Percentiles rank a stretch among this genome's conserved stretches.
Evolutionary conservation across 1,140 invertebrate genomes (phyloP).

Genomic region (Maconellicoccus hirsutus): DNA sequence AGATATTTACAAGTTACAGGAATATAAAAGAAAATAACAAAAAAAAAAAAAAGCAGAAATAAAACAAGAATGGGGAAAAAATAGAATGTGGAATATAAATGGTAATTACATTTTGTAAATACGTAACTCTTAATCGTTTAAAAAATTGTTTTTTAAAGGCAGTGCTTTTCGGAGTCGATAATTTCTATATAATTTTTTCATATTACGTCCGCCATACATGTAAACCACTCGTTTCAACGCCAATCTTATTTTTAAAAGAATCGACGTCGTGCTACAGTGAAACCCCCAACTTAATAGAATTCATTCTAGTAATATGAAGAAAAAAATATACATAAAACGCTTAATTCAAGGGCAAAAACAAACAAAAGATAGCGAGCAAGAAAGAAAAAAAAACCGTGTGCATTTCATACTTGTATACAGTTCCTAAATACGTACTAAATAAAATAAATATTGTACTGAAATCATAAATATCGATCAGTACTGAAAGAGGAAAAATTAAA

Average conservation of each 20-base stretch:
- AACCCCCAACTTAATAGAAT: neutral
- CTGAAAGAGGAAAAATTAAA: neutral
- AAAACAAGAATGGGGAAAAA: neutral
- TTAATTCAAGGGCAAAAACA: too few species aligned
- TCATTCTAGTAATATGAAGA: neutral
- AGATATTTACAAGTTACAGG: neutral
- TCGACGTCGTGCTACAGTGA: neutral
- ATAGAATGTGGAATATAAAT: neutral
- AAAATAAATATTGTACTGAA: neutral
- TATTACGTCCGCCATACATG: too few species aligned
- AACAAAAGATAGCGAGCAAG: neutral
- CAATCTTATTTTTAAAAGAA: too few species aligned
- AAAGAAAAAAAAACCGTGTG: neutral
- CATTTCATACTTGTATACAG: neutral
- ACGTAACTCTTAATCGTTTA: neutral
- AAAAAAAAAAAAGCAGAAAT: neutral
- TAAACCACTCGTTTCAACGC: too few species aligned
- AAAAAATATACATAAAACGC: neutral
- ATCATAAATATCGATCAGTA: neutral
- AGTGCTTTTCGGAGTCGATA: neutral
- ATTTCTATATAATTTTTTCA: too few species aligned
- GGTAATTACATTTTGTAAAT: constrained; percentile 2
- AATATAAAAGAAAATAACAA: neutral
- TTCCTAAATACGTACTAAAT: neutral
- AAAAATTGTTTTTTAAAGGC: neutral